Evolutionary conservation across 2,113 vertebrate genomes (phyloP).

Genomic region (Rhea pennata): DNA sequence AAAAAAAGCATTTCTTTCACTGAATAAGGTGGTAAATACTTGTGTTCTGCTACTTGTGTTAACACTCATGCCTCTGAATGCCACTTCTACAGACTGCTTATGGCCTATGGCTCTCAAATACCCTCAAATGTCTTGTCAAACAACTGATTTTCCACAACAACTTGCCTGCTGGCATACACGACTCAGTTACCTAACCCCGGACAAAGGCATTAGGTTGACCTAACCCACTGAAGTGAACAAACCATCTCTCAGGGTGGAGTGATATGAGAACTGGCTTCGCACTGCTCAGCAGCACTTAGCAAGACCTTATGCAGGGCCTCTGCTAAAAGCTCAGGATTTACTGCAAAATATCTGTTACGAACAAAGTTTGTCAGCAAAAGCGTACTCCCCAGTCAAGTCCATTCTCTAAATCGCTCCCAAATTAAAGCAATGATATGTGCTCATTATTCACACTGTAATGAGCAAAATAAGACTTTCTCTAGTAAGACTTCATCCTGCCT

Average conservation of each 20-base stretch:
- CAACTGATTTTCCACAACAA: neutral
- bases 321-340: neutral
- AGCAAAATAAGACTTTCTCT: neutral
- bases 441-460: neutral
- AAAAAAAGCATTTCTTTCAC: neutral
- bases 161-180: too few species aligned
- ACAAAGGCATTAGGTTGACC: neutral
- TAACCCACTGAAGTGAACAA: neutral
- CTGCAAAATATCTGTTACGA: neutral
- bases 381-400: neutral
- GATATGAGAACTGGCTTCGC: neutral
- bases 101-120: neutral
- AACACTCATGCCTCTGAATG: neutral
- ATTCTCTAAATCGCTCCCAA: neutral
- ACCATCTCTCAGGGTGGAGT: neutral
- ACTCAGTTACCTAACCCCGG: neutral
- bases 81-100: neutral
- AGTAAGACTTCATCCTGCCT: neutral
- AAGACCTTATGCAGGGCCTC: neutral
- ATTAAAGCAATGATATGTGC: neutral
- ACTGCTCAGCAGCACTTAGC: neutral
- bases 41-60: neutral
- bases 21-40: neutral
- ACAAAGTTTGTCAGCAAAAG: rapidly evolving
- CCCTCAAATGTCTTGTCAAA: neutral